A percentile compares a stretch with the other conserved stretches of the same genome.
Evolutionary conservation across 2,113 vertebrate genomes (phyloP).

Genomic region (Chrysemys picta): DNA sequence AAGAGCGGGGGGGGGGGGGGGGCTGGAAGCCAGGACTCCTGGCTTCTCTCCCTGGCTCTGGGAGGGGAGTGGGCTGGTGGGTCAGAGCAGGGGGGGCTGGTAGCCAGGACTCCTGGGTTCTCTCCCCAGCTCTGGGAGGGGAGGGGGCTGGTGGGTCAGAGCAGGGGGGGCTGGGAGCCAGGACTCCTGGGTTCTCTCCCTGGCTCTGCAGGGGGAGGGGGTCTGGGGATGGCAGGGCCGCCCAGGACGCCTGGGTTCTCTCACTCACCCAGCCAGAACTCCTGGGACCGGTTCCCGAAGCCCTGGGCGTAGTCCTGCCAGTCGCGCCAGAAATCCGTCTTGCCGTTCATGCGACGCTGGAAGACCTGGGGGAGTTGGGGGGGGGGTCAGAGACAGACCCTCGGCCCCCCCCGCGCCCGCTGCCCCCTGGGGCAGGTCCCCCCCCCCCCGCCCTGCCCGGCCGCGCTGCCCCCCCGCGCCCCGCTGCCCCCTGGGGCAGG

Average conservation of each 20-base stretch:
- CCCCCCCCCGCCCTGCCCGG: neutral
- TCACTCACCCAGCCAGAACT: conserved; percentile 91
- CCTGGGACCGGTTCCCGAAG: conserved; percentile 84
- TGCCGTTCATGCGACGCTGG: conserved; percentile 89
- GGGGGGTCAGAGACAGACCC: neutral
- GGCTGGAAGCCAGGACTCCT: neutral
- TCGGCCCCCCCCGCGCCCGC: conserved; percentile 43
- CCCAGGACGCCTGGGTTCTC: neutral
- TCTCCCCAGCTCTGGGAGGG: neutral
- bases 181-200: neutral
- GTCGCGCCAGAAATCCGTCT: conserved; percentile 84
- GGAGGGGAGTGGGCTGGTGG: no score
- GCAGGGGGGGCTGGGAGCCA: neutral
- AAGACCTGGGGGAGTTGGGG: conserved; percentile 81
- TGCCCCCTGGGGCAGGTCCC: conserved; percentile 57
- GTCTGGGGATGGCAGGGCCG: no score
- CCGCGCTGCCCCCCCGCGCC: neutral
- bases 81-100: no score
- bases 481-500: no score
- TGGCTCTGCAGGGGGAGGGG: fast-evolving
- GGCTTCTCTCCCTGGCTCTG: neutral
- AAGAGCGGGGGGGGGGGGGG: no score
- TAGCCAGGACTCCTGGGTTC: neutral
- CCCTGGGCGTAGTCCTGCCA: conserved; percentile 86
- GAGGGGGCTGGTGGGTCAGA: no score